Base-by-base conservation (phyloP, 2,113 vertebrate genomes). In the Pomatostomus ruficeps region DNA sequence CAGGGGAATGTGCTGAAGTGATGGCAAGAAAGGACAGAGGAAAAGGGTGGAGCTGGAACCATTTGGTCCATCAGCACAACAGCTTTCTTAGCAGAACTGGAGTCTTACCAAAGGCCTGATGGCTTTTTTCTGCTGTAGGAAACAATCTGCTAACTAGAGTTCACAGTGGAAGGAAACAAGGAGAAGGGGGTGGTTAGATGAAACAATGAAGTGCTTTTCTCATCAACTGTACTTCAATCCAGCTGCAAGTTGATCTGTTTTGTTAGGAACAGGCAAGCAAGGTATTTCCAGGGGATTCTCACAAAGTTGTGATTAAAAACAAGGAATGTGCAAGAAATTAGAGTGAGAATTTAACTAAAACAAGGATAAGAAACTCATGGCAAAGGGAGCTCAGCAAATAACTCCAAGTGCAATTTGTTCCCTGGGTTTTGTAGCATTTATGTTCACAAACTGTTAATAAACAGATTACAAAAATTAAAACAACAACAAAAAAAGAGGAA, bases 131-230 rank as follows among this genome's bases (percentile, higher is more conserved):
- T 87, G 28, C 43, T 59, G 46, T 45, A 78, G 74, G 86, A 95
- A 92, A 81, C 72, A 72, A 63, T 61, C 74, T 83, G 52, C 33
- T 79, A 78, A 66, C 40, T 65, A 45, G 72, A 73, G 61, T 13
- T 78, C 51, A 52, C 45, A 36, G 73, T 49, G 84, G 76, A 93
- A 92, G 90, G 87, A 95, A 94, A 75, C 26, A 54, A 94, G 77
- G 67, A 85, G 67, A 88, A 84, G 57, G n/a, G 10, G 22, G 19
- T 76, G 75, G 77, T 59, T 54, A 62, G 67, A 51, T 76, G 66
- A 66, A 95, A 91, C 55, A 83, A 67, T 65, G 43, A 92, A 92
- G 77, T 66, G 76, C 76, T 92, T 95, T 97, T 87, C 84, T 96
- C 76, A 73, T 88, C 55, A 93, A 19, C 49, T 80, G 43, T 40